Evolutionary conservation across 2,113 vertebrate species (phyloP).

Genomic region (Toxotes jaculatrix): DNA sequence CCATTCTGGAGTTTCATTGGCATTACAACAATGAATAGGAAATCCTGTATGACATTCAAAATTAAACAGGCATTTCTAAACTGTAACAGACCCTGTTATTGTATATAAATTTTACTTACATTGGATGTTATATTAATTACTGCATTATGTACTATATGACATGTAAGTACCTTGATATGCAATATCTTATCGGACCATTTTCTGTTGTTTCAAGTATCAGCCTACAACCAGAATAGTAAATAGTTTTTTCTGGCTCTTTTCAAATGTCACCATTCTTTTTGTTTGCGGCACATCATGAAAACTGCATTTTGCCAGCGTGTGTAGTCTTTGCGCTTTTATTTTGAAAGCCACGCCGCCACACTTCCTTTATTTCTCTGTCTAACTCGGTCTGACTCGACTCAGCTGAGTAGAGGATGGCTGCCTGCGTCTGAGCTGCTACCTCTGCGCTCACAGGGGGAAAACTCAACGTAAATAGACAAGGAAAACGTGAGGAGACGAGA

Average conservation of each 20-base stretch:
- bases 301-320: accelerated
- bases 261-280: neutral
- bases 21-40: neutral
- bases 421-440: conserved; percentile 78
- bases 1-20: neutral
- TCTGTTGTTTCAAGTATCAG: neutral
- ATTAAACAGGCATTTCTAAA: neutral
- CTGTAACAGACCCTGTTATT: neutral
- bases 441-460: conserved; percentile 72
- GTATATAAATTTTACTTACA: neutral
- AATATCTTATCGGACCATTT: too few relatives aligned
- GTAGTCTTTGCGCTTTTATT: conserved; percentile 10
- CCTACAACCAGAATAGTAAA: neutral
- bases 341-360: conserved; percentile 16
- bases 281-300: neutral
- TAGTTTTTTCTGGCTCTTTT: neutral
- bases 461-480: conserved; percentile 65
- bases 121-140: neutral
- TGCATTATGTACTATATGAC: neutral
- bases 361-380: neutral
- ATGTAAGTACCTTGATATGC: neutral
- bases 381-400: conserved; percentile 23
- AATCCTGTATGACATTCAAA: too few relatives aligned
- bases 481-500: conserved; percentile 52
- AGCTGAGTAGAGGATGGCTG: conserved; percentile 79